phyloP scores from a whole-genome alignment of 2,888 invertebrate genomes.

The Zygaena filipendulae region DNA sequence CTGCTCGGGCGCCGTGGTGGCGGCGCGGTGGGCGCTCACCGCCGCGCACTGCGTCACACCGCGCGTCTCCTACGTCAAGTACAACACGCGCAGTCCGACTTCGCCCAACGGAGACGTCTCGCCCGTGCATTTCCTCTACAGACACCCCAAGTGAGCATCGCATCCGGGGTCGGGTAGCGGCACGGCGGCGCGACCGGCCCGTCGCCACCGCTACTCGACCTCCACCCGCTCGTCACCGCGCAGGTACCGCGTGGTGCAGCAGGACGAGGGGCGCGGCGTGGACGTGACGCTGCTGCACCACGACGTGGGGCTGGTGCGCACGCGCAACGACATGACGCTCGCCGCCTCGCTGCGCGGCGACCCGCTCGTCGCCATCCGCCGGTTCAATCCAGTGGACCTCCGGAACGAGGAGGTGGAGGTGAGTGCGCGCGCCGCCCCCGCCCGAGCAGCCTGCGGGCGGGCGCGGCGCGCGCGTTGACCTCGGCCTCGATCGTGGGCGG shows the following conservation, averaged over 20 bases:
- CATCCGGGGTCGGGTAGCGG: neutral
- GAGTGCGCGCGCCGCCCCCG: neutral
- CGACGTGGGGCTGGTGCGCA: constrained; percentile 50
- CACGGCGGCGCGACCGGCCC: neutral
- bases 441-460: neutral
- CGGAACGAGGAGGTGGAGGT: constrained; percentile 28
- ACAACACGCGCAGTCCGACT: constrained; percentile 30
- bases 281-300: constrained; percentile 47
- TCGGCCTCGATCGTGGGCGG: constrained; percentile 14
- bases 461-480: constrained; percentile 17
- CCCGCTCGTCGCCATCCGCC: constrained; percentile 21
- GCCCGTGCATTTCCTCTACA: constrained; percentile 33
- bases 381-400: constrained; percentile 25
- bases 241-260: constrained; percentile 35
- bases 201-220: neutral
- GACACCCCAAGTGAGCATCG: constrained; percentile 33
- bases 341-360: constrained; percentile 12
- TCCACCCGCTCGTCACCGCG: neutral
- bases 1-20: constrained; percentile 39
- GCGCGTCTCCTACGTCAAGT: constrained; percentile 35
- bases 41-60: constrained; percentile 48
- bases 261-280: constrained; percentile 33
- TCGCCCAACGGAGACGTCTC: constrained; percentile 25
- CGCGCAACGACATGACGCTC: constrained; percentile 29
- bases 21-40: constrained; percentile 44